phyloP scores from a whole-genome alignment of 2,888 invertebrate species.

The Amblyjoppa proteus region DNA sequence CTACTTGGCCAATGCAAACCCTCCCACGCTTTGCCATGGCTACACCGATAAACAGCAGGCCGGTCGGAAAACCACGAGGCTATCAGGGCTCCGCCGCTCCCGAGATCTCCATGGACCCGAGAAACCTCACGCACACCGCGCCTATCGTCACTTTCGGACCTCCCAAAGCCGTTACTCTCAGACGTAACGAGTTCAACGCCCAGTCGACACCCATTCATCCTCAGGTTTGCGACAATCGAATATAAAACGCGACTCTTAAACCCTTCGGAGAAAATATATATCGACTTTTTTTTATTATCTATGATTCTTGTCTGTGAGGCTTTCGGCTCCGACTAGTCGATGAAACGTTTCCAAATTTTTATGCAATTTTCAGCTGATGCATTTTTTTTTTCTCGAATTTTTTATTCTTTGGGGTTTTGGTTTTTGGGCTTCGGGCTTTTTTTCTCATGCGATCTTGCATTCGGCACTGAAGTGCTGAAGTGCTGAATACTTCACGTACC shows the following conservation, averaged over 20 bases:
- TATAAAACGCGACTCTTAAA: background rate
- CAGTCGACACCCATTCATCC: slow-evolving; percentile 46
- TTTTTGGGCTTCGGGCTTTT: no score
- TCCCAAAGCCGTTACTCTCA: slow-evolving; percentile 53
- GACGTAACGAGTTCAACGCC: slow-evolving; percentile 59
- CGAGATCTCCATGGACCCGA: slow-evolving; percentile 81
- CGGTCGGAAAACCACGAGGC: slow-evolving; percentile 71
- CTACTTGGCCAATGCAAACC: slow-evolving; percentile 57
- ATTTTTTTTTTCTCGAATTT: no score
- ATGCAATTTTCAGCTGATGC: no score
- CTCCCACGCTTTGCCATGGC: slow-evolving; percentile 73
- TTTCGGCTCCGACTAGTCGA: no score
- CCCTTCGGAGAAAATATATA: background rate
- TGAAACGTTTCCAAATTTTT: no score
- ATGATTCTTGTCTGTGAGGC: no score
- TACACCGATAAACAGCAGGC: slow-evolving; percentile 73
- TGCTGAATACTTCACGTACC: no score
- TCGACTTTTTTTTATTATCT: background rate
- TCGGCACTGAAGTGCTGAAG: no score
- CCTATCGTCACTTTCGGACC: slow-evolving; percentile 43
- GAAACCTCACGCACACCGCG: slow-evolving; percentile 73
- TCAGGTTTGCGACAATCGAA: slow-evolving; percentile 56
- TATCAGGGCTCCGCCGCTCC: slow-evolving; percentile 69
- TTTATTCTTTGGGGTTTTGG: no score
- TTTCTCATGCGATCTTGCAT: no score